Conservation (phyloP, 2,888 invertebrate genomes). For the Scelioninae gen. 2 region DNA sequence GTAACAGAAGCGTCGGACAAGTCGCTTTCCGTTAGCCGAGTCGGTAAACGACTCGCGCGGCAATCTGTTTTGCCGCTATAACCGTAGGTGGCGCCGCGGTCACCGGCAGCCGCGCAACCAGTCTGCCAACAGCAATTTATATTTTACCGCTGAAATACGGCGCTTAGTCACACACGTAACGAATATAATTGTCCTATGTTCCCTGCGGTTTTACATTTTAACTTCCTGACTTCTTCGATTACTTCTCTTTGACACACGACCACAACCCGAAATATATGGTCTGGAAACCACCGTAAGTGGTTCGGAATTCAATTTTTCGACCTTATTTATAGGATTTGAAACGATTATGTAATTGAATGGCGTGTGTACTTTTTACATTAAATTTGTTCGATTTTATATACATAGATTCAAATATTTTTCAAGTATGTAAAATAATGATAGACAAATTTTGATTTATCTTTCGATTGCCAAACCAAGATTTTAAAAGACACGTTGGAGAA, state of each 20-base stretch:
- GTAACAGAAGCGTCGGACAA: slow-evolving; percentile 55
- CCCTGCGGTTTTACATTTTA: slow-evolving; percentile 67
- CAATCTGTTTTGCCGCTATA: slow-evolving; percentile 42
- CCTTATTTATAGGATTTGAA: neutral
- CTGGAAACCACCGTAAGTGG: slow-evolving; percentile 4
- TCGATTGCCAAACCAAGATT: too few species aligned
- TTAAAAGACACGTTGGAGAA: too few species aligned
- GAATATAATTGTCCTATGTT: slow-evolving; percentile 47
- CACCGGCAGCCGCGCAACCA: slow-evolving; percentile 1
- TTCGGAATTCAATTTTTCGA: neutral
- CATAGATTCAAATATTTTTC: too few species aligned
- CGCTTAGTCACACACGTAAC: slow-evolving; percentile 39
- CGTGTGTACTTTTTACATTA: too few species aligned
- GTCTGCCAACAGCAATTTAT: too few species aligned
- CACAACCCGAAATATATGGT: slow-evolving; percentile 30
- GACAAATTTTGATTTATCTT: too few species aligned
- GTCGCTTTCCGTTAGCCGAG: slow-evolving; percentile 42
- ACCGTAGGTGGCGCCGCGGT: slow-evolving; percentile 46
- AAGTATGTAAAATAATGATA: too few species aligned
- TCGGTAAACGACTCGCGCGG: slow-evolving; percentile 48
- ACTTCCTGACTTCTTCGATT: slow-evolving; percentile 62
- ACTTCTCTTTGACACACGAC: slow-evolving; percentile 43
- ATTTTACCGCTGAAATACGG: slow-evolving; percentile 47
- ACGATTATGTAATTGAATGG: too few species aligned
- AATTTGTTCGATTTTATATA: too few species aligned